Conservation (phyloP, 2,888 invertebrate species). For the Tenthredo distinguenda region DNA sequence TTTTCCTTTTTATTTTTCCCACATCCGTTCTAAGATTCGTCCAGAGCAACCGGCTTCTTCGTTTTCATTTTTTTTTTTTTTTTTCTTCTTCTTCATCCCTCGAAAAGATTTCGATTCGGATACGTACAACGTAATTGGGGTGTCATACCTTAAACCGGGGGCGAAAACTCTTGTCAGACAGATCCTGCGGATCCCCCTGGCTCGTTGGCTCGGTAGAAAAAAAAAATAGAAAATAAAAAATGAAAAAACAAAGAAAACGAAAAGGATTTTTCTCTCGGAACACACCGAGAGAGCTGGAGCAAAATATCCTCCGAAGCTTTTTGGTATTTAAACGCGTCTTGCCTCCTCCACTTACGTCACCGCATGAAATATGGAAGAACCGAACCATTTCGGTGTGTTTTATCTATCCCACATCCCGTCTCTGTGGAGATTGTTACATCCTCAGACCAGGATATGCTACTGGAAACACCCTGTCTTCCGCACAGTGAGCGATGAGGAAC, state of each 20-base stretch:
- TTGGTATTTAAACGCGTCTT: slow-evolving; percentile 26
- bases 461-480: slow-evolving; percentile 22
- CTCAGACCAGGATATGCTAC: not conserved
- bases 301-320: not conserved
- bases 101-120: not conserved
- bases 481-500: slow-evolving; percentile 27
- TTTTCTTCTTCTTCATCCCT: no score
- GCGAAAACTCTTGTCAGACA: not conserved
- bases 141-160: not conserved
- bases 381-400: slow-evolving; percentile 1
- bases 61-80: not conserved
- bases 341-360: not conserved
- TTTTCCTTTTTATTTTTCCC: no score
- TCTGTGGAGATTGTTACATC: slow-evolving; percentile 30
- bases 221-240: not conserved
- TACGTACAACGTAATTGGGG: not conserved
- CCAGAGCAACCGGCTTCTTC: no score
- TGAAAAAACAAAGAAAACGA: not conserved
- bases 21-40: no score
- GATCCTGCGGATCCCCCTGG: not conserved
- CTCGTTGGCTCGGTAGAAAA: not conserved
- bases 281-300: not conserved
- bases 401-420: not conserved
- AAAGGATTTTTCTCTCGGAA: not conserved
- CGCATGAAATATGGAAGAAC: slow-evolving; percentile 24